Conservation (phyloP, 2,113 vertebrate genomes). For the Panthera tigris region DNA sequence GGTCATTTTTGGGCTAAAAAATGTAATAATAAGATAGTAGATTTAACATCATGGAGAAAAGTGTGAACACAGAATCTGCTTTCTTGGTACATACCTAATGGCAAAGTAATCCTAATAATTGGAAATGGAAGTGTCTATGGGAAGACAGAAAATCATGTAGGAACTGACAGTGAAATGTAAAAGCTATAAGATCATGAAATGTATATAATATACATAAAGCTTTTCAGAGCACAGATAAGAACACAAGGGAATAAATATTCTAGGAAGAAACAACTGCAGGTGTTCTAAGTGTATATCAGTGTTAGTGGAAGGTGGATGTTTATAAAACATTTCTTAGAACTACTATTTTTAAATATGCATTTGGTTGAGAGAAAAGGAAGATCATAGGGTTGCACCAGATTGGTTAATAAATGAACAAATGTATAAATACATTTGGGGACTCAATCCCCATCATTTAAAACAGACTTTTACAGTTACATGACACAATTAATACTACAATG, state of each 20-base stretch:
- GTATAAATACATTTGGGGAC: neutral
- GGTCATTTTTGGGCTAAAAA: neutral
- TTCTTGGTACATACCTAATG: neutral
- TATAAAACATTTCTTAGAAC: neutral
- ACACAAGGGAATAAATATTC: neutral
- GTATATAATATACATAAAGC: neutral
- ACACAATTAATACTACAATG: neutral
- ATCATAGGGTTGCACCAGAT: neutral
- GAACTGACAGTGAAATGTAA: neutral
- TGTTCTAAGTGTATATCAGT: neutral
- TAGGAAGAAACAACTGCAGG: neutral
- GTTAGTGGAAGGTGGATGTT: neutral
- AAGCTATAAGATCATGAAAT: neutral
- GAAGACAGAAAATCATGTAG: neutral
- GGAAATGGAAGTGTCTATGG: neutral
- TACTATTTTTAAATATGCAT: neutral
- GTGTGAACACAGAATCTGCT: neutral
- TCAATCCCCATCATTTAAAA: neutral
- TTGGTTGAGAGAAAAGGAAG: neutral
- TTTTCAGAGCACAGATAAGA: neutral
- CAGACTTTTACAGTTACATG: neutral
- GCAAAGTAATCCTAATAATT: neutral
- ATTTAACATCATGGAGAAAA: neutral
- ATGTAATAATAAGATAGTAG: neutral
- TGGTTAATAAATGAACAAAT: neutral